These are phyloP conservation scores for Sander vitreus DNA, from an alignment of 2,113 vertebrate species.

Conservation along the genomic window DNA sequence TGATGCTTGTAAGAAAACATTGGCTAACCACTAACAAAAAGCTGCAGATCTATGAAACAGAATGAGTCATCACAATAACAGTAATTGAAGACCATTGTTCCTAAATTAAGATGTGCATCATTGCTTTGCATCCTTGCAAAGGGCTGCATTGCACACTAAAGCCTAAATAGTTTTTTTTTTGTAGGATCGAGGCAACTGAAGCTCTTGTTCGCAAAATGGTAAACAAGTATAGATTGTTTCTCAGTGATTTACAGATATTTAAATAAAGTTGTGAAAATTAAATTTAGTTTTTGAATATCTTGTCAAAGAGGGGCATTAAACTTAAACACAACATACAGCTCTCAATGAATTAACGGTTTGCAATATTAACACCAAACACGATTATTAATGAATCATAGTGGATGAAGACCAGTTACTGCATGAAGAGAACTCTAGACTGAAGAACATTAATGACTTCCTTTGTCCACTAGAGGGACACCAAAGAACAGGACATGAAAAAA, in stretches of 20 bases:
- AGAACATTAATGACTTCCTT: slow-evolving; percentile 5
- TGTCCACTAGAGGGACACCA: slow-evolving; percentile 74
- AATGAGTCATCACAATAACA: slow-evolving; percentile 55
- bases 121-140: slow-evolving; percentile 10
- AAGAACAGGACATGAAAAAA: not conserved
- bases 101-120: slow-evolving; percentile 20
- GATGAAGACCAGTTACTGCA: not conserved
- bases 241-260: not conserved
- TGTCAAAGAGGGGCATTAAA: not conserved
- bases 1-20: slow-evolving; percentile 24
- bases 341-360: not conserved
- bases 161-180: not conserved
- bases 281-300: not conserved
- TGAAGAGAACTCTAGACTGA: not conserved
- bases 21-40: slow-evolving; percentile 30
- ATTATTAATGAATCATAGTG: not conserved
- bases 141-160: not conserved
- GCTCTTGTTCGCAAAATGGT: not conserved
- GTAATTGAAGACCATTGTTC: slow-evolving; percentile 32
- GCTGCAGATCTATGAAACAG: slow-evolving; percentile 7
- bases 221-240: not conserved
- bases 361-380: slow-evolving; percentile 2
- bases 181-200: not conserved
- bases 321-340: not conserved
- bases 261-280: not conserved